Evolutionary conservation across 2,888 invertebrate genomes (phyloP).

Genomic region (Melieria omissa): DNA sequence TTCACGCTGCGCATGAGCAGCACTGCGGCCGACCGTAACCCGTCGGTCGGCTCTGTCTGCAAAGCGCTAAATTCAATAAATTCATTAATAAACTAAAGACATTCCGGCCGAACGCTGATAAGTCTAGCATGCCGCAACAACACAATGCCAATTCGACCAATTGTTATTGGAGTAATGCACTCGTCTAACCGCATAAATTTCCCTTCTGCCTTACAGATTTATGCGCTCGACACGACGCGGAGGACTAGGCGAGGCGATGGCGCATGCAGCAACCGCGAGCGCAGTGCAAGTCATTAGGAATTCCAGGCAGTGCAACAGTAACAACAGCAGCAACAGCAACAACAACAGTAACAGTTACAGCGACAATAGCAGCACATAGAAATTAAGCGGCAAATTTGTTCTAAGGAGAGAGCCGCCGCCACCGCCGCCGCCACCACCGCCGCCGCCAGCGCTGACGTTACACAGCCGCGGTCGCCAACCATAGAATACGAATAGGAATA

Average conservation of each 20-base stretch:
- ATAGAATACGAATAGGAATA: constrained; percentile 13
- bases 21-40: neutral
- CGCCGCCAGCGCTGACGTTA: too few species aligned
- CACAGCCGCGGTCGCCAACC: too few species aligned
- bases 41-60: neutral
- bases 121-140: neutral
- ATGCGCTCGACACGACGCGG: neutral
- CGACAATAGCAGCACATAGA: neutral
- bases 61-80: constrained; percentile 23
- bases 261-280: constrained; percentile 6
- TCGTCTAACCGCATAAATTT: constrained; percentile 27
- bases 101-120: constrained; percentile 26
- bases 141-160: constrained; percentile 2
- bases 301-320: constrained; percentile 33
- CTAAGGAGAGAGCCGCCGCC: too few species aligned
- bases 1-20: constrained; percentile 5
- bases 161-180: constrained; percentile 34
- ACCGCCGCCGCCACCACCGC: too few species aligned
- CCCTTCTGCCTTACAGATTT: constrained; percentile 37
- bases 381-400: neutral
- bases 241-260: constrained; percentile 4
- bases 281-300: constrained; percentile 31
- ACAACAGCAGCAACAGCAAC: too few species aligned
- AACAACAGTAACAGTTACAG: too few species aligned
- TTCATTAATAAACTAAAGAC: constrained; percentile 33